Conservation (phyloP, 2,888 invertebrate genomes). For the Ichneumoninae sp. region DNA sequence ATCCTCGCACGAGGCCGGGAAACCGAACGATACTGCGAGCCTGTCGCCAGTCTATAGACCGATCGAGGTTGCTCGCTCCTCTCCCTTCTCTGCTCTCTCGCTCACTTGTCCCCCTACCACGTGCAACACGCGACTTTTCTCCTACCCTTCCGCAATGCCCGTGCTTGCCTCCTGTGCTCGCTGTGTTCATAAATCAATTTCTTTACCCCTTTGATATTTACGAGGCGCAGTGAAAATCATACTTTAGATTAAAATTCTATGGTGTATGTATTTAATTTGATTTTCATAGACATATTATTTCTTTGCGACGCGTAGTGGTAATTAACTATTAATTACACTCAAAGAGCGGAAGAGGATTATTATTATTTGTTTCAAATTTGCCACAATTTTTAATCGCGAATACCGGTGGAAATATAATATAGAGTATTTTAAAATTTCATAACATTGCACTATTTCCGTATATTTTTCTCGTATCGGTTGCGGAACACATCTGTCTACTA, state of each 20-base stretch:
- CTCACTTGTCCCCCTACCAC: slow-evolving; percentile 39
- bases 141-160: slow-evolving; percentile 17
- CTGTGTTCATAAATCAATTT: background rate
- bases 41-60: slow-evolving; percentile 56
- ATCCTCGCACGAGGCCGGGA: slow-evolving; percentile 54
- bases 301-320: background rate
- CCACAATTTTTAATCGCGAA: too few species aligned
- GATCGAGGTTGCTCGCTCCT: slow-evolving; percentile 47
- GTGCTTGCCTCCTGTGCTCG: background rate
- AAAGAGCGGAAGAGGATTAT: too few species aligned
- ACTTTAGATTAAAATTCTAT: background rate
- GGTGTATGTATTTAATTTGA: background rate
- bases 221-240: background rate
- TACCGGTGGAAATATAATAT: too few species aligned
- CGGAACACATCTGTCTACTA: too few species aligned
- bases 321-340: too few species aligned
- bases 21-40: slow-evolving; percentile 62
- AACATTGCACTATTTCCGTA: too few species aligned
- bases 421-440: too few species aligned
- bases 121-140: slow-evolving; percentile 53
- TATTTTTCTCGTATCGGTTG: too few species aligned
- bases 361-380: too few species aligned
- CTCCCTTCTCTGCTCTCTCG: slow-evolving; percentile 23
- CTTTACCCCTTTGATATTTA: background rate
- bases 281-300: background rate